These are phyloP conservation scores for Cyphomyrmex costatus DNA, from an alignment of 1,140 invertebrate species.

Conservation along the genomic window DNA sequence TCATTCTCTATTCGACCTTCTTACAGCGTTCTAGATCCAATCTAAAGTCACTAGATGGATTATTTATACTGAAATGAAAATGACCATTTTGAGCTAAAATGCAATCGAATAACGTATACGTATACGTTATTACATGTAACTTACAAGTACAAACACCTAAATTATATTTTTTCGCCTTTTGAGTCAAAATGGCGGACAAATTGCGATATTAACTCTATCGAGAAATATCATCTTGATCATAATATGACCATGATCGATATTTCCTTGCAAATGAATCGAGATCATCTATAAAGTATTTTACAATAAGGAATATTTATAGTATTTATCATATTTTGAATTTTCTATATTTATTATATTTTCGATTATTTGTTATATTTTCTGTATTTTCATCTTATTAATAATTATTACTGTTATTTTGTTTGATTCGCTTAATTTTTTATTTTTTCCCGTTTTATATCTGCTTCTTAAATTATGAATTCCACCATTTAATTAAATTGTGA, in stretches of 20 bases:
- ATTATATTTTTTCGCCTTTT: no score
- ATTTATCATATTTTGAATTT: not conserved
- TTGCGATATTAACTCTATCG: not conserved
- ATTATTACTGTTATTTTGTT: not conserved
- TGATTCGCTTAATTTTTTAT: not conserved
- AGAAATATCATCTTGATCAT: conserved; percentile 15
- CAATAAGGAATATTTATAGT: not conserved
- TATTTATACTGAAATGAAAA: no score
- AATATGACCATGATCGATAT: conserved; percentile 10
- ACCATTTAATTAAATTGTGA: conserved; percentile 19
- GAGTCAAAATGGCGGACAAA: no score
- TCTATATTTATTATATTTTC: not conserved
- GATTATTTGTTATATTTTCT: no score
- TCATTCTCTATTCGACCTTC: not conserved
- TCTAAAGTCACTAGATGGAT: no score
- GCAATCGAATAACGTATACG: no score
- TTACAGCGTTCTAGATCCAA: not conserved
- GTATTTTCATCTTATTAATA: not conserved
- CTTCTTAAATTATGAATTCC: not conserved
- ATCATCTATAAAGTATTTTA: not conserved
- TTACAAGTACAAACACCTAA: no score
- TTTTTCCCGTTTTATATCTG: not conserved
- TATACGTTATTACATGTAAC: no score
- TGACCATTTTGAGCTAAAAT: no score
- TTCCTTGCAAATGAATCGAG: not conserved